phyloP scores from a whole-genome alignment of 2,888 invertebrate genomes.

The Drosophila aldrichi region DNA sequence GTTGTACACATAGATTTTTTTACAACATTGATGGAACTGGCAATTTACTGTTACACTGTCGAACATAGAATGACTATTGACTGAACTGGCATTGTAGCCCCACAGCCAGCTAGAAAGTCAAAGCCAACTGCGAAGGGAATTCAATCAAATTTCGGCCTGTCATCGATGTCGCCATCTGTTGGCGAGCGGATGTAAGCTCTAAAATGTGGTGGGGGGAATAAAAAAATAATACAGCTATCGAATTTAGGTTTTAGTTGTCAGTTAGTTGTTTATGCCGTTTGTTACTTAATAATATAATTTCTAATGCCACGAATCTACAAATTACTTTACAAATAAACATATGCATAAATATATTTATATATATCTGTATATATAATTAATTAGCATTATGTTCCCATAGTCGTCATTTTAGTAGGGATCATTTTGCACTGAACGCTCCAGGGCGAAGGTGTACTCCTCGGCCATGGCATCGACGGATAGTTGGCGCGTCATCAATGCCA shows the following conservation, averaged over 20 bases:
- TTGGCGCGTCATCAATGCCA: slow-evolving; percentile 81
- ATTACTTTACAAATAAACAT: slow-evolving; percentile 25
- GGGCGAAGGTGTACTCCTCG: slow-evolving; percentile 79
- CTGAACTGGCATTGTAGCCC: neutral
- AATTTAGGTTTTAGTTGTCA: neutral
- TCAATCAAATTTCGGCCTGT: neutral
- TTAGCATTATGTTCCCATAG: slow-evolving; percentile 4
- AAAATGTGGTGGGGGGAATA: neutral
- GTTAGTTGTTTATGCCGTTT: slow-evolving; percentile 3
- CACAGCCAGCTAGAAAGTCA: slow-evolving; percentile 7
- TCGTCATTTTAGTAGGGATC: slow-evolving; percentile 69
- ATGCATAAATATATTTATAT: neutral
- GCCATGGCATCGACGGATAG: slow-evolving; percentile 72
- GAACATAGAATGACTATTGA: slow-evolving; percentile 32
- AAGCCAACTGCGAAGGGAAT: slow-evolving; percentile 15
- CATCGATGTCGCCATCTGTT: slow-evolving; percentile 11
- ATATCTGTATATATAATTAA: slow-evolving; percentile 1
- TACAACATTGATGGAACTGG: slow-evolving; percentile 26
- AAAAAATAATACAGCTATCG: neutral
- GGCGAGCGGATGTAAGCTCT: neutral
- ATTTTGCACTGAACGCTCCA: slow-evolving; percentile 81
- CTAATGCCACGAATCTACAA: slow-evolving; percentile 24
- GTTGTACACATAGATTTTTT: slow-evolving; percentile 11
- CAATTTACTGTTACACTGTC: slow-evolving; percentile 45
- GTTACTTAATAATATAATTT: slow-evolving; percentile 20